Percentiles rank a stretch among this genome's conserved stretches.
phyloP scores from a whole-genome alignment of 2,888 invertebrate genomes.

The Dryobota labecula region DNA sequence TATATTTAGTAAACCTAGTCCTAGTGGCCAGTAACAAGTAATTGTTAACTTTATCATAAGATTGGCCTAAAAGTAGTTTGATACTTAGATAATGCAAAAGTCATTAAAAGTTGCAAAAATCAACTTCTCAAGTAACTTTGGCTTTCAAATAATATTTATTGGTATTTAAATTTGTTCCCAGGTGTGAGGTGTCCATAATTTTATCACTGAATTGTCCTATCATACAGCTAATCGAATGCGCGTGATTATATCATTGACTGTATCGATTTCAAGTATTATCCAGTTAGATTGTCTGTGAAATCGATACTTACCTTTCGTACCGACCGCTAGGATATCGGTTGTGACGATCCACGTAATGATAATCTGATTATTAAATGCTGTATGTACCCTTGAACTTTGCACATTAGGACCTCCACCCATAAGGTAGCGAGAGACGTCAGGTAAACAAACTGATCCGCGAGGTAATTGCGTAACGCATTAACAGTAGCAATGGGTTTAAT shows the following conservation, averaged over 20 bases:
- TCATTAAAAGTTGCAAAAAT: not conserved
- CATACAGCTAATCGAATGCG: slow-evolving; percentile 25
- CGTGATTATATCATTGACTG: slow-evolving; percentile 3
- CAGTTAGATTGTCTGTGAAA: slow-evolving; percentile 27
- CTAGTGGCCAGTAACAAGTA: not conserved
- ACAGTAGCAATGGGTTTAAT: too few species aligned
- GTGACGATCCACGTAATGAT: not conserved
- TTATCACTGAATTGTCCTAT: slow-evolving; percentile 19
- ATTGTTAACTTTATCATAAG: not conserved
- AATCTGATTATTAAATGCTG: slow-evolving; percentile 13
- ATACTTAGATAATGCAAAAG: not conserved
- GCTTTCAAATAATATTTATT: not conserved
- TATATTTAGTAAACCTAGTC: not conserved
- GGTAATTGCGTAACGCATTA: too few species aligned
- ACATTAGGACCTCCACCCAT: not conserved
- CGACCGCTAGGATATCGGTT: not conserved
- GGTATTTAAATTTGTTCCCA: slow-evolving; percentile 1
- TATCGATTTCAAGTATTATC: slow-evolving; percentile 24
- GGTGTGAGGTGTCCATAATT: slow-evolving; percentile 23
- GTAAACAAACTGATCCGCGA: too few species aligned
- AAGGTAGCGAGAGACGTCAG: not conserved
- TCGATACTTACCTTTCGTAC: slow-evolving; percentile 34
- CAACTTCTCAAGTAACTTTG: not conserved
- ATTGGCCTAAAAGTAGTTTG: not conserved
- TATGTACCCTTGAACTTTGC: slow-evolving; percentile 19